These are phyloP conservation scores for Heliconius eleuchia DNA, from an alignment of 1,140 invertebrate species.

Conservation along the genomic window DNA sequence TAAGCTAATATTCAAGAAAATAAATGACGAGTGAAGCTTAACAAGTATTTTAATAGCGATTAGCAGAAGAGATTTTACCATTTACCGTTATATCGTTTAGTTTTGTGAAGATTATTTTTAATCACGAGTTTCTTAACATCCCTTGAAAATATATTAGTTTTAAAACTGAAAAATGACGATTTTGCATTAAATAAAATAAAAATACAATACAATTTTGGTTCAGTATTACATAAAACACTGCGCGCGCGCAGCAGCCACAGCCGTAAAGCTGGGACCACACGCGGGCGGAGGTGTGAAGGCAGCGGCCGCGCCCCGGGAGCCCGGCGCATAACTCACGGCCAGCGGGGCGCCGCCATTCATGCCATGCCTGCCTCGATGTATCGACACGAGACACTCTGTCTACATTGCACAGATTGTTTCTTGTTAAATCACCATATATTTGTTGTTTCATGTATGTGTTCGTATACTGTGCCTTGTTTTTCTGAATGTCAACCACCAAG, in stretches of 20 bases:
- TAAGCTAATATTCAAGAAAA: too few species aligned
- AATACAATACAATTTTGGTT: slow-evolving; percentile 10
- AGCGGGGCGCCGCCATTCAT: slow-evolving; percentile 79
- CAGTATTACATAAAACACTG: slow-evolving; percentile 44
- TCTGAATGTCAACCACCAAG: neutral
- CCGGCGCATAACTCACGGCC: slow-evolving; percentile 73
- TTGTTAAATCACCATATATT: slow-evolving; percentile 15
- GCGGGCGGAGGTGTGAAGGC: slow-evolving; percentile 80
- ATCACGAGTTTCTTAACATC: too few species aligned
- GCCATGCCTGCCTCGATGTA: slow-evolving; percentile 63
- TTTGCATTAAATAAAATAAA: neutral
- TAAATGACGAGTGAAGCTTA: too few species aligned
- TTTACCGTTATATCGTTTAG: too few species aligned
- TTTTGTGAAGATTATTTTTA: too few species aligned
- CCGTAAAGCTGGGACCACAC: slow-evolving; percentile 78
- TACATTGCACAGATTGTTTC: slow-evolving; percentile 49
- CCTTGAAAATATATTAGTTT: too few species aligned
- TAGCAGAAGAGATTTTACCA: too few species aligned
- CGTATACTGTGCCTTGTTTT: neutral
- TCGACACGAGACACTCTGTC: slow-evolving; percentile 68
- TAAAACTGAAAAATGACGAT: neutral
- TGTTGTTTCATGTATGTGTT: neutral
- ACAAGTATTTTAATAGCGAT: too few species aligned
- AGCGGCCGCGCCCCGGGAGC: slow-evolving; percentile 69
- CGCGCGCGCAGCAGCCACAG: slow-evolving; percentile 59